A percentile compares a stretch with the other conserved stretches of the same genome.
phyloP scores from a whole-genome alignment of 1,140 invertebrate species.

The Hypothenemus hampei region DNA sequence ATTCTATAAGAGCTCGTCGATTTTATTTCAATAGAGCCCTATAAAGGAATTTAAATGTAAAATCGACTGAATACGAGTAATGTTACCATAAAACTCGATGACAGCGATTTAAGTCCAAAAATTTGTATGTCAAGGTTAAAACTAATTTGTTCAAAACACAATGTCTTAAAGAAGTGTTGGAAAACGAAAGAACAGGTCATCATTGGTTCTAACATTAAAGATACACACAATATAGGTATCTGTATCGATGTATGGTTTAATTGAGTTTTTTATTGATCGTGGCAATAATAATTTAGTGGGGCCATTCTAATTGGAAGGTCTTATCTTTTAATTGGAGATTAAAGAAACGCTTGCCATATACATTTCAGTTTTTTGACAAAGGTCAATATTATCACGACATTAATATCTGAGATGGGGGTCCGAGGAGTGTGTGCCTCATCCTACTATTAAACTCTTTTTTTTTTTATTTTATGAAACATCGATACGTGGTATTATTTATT shows the following conservation, averaged over 20 bases:
- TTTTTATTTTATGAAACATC: too few species aligned
- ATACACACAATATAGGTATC: neutral
- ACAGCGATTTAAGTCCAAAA: too few species aligned
- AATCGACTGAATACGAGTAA: too few species aligned
- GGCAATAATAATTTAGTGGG: slow-evolving; percentile 12
- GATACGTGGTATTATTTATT: slow-evolving; percentile 15
- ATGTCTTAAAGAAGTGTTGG: neutral
- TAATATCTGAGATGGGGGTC: slow-evolving; percentile 13
- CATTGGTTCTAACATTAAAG: neutral
- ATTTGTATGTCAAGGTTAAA: too few species aligned
- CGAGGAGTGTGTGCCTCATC: slow-evolving; percentile 8
- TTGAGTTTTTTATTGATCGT: slow-evolving; percentile 20
- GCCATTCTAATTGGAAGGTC: slow-evolving; percentile 15
- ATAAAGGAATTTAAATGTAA: too few species aligned
- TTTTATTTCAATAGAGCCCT: too few species aligned
- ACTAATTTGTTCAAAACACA: too few species aligned
- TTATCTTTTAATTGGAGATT: slow-evolving; percentile 26
- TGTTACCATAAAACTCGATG: too few species aligned
- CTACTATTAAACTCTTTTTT: slow-evolving; percentile 23
- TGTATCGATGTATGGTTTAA: slow-evolving; percentile 9
- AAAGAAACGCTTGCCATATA: slow-evolving; percentile 20
- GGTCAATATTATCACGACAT: slow-evolving; percentile 26
- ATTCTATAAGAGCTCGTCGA: too few species aligned
- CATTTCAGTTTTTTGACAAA: slow-evolving; percentile 27
- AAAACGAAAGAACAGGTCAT: neutral